Conservation (phyloP, 2,888 invertebrate genomes). For the Hypercompe scribonia region DNA sequence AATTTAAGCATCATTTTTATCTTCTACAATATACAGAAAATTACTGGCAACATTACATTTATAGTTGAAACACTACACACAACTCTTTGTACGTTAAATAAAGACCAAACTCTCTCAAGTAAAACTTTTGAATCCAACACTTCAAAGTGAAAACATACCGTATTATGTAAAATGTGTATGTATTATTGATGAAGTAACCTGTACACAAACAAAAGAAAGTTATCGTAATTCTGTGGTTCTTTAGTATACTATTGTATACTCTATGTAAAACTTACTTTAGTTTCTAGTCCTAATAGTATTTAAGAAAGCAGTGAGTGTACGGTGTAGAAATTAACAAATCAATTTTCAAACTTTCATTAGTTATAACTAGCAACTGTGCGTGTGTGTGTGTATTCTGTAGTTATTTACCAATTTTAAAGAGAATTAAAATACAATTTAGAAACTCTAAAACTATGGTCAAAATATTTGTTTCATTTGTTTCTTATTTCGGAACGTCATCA, state of each 20-base stretch:
- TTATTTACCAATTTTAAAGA: no score
- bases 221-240: conserved; percentile 3
- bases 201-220: neutral
- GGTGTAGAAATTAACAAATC: neutral
- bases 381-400: no score
- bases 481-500: no score
- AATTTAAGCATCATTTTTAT: no score
- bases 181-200: conserved; percentile 4
- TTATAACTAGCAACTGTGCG: no score
- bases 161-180: neutral
- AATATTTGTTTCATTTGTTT: no score
- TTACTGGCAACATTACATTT: neutral
- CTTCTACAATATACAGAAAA: neutral
- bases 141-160: neutral
- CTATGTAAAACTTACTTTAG: neutral
- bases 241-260: neutral
- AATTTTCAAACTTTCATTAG: no score
- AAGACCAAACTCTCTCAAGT: neutral
- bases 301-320: neutral
- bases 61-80: neutral
- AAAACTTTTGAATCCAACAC: neutral
- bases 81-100: conserved; percentile 6
- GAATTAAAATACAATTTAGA: no score
- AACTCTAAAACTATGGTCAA: no score
- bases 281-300: neutral